Evolutionary conservation across 1,140 invertebrate genomes (phyloP).

Genomic region (Coenobita brevimanus): DNA sequence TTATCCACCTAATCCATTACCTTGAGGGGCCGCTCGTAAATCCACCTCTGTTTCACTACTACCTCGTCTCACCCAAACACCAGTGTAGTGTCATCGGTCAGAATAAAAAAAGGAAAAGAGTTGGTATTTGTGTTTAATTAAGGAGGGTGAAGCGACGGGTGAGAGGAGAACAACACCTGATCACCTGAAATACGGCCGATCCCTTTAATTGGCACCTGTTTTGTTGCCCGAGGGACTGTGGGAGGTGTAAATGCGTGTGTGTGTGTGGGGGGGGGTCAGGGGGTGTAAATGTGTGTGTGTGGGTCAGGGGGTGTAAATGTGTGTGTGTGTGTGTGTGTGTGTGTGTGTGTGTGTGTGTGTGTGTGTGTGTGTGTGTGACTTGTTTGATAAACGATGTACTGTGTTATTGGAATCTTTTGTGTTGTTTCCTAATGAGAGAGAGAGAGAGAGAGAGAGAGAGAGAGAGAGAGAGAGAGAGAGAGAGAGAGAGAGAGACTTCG

Average conservation of each 20-base stretch:
- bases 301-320: neutral
- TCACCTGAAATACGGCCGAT: neutral
- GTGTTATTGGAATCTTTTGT: neutral
- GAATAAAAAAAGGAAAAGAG: too few species aligned
- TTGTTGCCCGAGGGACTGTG: neutral
- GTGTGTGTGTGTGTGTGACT: neutral
- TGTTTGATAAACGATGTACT: neutral
- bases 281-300: neutral
- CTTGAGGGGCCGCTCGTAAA: too few species aligned
- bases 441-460: slow-evolving; percentile 29
- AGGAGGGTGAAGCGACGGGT: too few species aligned
- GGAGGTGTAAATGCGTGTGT: neutral
- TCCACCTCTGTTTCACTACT: too few species aligned
- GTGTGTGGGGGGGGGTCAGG: too few species aligned
- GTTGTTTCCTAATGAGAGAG: neutral
- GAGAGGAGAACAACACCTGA: too few species aligned
- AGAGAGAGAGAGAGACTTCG: slow-evolving; percentile 16
- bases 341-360: neutral
- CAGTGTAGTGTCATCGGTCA: too few species aligned
- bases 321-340: slow-evolving; percentile 11
- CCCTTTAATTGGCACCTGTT: neutral
- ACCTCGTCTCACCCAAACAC: too few species aligned
- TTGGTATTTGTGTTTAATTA: too few species aligned
- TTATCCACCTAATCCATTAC: too few species aligned
- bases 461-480: slow-evolving; percentile 21